Evolutionary conservation across 2,797 vertebrate species (phyloP), one percentile per base, ranked within the genome.

Genomic region (Crocidura indochinensis): DNA sequence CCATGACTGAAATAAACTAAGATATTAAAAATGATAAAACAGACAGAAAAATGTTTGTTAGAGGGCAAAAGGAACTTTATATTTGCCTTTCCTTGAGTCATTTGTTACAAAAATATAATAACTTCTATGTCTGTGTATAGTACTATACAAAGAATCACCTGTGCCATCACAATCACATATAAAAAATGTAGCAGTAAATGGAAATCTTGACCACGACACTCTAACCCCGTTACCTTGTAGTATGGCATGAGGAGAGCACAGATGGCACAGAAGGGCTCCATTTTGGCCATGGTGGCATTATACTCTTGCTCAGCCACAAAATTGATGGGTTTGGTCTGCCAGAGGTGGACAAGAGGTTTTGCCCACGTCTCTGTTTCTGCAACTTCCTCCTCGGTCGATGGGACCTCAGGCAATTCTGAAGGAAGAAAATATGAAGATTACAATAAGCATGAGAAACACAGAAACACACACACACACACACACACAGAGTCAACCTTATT

Each of bases 241-340:
- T 99, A 99, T 0, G 99, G 99, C 98, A 98, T 98, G 85, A 99
- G 98, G 91, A 99, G 98, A 10, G 98, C 98, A 96, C 99, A 99
- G 87, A 99, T 98, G 6, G 99, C 99, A 95, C 99, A 99, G 93
- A 98, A 93, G 0, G 99, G 99, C 84, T 98, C 97, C 94, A 97
- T 97, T 95, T 97, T 97, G 90, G 98, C 99, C 67, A 98, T 98
- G 1, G 97, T 96, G 91, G 98, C 97, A 73, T 99, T 99, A 96
- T 99, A 99, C 31, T 99, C 98, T 92, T 98, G 98, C 97, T 99
- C 99, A 44, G 98, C 98, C 10, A 96, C 97, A 97, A 99, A 99
- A 97, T 98, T 98, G 47, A 96, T 97, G 92, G 97, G 97, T 95
- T 97, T 98, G 0, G 96, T 99, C 96, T 99, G 99, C 99, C 99